phyloP scores from a whole-genome alignment of 1,140 invertebrate genomes.

The Diorhabda sublineata region DNA sequence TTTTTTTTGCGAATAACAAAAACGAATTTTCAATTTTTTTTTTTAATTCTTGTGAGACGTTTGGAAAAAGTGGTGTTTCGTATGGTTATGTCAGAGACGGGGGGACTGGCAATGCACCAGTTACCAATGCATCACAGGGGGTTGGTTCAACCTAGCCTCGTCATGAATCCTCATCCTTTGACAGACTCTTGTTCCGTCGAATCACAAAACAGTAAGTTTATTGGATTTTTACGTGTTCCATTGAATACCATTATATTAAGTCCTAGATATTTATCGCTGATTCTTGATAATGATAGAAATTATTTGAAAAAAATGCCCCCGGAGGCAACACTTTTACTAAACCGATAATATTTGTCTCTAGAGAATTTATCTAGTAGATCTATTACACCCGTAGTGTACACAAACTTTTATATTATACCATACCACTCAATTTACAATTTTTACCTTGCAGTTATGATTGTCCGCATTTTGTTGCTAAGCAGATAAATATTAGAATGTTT shows the following conservation, averaged over 20 bases:
- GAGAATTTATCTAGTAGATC: no score
- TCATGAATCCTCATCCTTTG: conserved; percentile 55
- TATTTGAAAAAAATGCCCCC: background rate
- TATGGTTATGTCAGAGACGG: conserved; percentile 58
- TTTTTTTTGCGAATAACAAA: background rate
- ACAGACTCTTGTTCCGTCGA: conserved; percentile 45
- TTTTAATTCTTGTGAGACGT: conserved; percentile 20
- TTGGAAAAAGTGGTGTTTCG: conserved; percentile 36
- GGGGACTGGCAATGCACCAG: conserved; percentile 57
- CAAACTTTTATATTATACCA: no score
- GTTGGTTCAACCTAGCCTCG: conserved; percentile 55
- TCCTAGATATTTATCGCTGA: background rate
- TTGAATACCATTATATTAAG: no score
- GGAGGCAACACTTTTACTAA: background rate
- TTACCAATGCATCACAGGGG: conserved; percentile 54
- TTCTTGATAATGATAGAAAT: background rate
- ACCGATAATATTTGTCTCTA: no score
- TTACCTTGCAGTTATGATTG: no score
- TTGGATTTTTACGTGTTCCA: background rate
- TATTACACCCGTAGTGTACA: no score
- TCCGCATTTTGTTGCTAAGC: no score
- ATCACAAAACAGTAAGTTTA: conserved; percentile 44
- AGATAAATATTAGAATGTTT: no score
- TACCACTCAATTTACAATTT: no score
- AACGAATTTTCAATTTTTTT: background rate